A percentile compares a stretch with the other conserved stretches of the same genome.
Conservation (phyloP, 2,113 vertebrate species). For the Sclerurus mexicanus region DNA sequence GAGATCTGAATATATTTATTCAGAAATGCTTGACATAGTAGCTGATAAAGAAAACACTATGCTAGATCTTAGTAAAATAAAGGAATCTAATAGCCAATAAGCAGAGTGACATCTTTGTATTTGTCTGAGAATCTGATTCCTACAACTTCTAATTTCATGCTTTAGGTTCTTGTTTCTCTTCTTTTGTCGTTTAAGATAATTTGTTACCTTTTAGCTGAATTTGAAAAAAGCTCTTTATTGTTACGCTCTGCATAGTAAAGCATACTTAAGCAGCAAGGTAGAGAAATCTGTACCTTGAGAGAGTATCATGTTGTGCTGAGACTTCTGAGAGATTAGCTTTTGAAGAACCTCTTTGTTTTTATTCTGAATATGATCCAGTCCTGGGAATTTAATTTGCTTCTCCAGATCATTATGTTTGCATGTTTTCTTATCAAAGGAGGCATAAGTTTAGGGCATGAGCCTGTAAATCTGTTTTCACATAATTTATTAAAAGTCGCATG, state of each 20-base stretch:
- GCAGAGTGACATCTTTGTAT: constrained; percentile 14
- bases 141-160: constrained; percentile 37
- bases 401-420: constrained; percentile 6
- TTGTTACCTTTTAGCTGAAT: constrained; percentile 40
- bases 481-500: neutral
- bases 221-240: constrained; percentile 37
- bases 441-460: constrained; percentile 13
- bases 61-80: constrained; percentile 50
- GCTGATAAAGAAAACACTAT: constrained; percentile 13
- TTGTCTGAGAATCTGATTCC: constrained; percentile 46
- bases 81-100: constrained; percentile 14
- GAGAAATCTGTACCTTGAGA: constrained; percentile 29
- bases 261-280: constrained; percentile 36
- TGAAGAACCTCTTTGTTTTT: constrained; percentile 66
- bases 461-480: constrained; percentile 44
- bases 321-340: constrained; percentile 45
- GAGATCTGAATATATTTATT: neutral
- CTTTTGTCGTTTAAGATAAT: constrained; percentile 57
- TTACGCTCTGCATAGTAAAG: neutral
- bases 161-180: constrained; percentile 48
- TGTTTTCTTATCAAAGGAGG: constrained; percentile 49
- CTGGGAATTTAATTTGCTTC: constrained; percentile 47
- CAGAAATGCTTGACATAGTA: constrained; percentile 20
- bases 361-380: constrained; percentile 36
- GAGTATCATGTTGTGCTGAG: constrained; percentile 56